Conservation (phyloP, 2,888 invertebrate species). For the Willowsia nigromaculata region DNA sequence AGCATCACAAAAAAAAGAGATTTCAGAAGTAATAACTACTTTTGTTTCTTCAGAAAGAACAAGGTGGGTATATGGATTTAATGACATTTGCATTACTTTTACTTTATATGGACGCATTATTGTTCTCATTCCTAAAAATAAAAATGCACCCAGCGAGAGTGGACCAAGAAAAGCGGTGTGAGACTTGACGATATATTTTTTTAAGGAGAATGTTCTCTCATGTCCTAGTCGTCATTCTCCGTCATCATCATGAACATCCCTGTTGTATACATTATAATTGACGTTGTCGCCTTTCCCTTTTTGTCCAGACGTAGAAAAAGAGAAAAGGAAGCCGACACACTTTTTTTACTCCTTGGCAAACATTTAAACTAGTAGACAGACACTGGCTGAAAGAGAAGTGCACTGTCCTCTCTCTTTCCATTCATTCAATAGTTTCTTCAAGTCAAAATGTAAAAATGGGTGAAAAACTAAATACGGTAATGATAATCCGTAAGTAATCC, state of each 20-base stretch:
- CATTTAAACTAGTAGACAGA: constrained; percentile 1
- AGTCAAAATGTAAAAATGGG: constrained; percentile 28
- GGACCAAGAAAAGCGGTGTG: not conserved
- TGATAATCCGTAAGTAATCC: constrained; percentile 22
- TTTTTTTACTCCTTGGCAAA: not conserved
- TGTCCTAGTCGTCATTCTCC: constrained; percentile 3
- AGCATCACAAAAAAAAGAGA: not conserved
- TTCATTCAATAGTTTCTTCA: not conserved
- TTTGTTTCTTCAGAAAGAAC: not conserved
- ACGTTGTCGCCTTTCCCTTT: constrained; percentile 68
- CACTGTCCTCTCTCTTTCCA: constrained; percentile 27
- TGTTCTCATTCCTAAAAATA: not conserved
- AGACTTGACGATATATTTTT: constrained; percentile 11
- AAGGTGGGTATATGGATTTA: constrained; percentile 42
- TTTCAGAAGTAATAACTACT: not conserved
- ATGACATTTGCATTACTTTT: constrained; percentile 41
- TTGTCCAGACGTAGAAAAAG: constrained; percentile 61
- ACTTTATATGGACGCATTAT: constrained; percentile 1
- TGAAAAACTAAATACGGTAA: constrained; percentile 38
- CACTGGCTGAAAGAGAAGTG: not conserved
- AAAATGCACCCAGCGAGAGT: constrained; percentile 18
- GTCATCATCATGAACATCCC: constrained; percentile 22
- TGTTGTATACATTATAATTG: constrained; percentile 57
- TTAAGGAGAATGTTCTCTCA: constrained; percentile 18
- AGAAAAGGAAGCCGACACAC: constrained; percentile 60